Percentiles rank a stretch among this genome's conserved stretches.
Conservation (phyloP, 2,888 invertebrate species). For the Oscheius sp. region DNA sequence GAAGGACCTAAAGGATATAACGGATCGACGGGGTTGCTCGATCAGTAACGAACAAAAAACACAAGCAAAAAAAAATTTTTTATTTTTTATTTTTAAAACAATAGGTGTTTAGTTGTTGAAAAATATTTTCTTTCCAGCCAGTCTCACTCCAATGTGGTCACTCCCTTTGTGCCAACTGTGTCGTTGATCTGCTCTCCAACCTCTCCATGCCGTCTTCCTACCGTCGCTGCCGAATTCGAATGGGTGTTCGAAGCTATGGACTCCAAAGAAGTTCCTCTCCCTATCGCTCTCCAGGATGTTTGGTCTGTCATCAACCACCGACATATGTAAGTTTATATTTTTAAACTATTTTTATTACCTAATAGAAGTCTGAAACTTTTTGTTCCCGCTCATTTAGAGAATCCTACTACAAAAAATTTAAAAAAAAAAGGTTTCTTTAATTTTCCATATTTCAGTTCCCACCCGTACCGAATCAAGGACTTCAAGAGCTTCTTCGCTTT, state of each 20-base stretch:
- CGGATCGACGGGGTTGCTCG: too few relatives aligned
- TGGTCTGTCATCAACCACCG: constrained; percentile 39
- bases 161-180: constrained; percentile 37
- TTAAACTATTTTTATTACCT: too few relatives aligned
- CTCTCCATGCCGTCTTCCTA: background rate
- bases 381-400: too few relatives aligned
- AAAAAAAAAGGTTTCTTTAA: too few relatives aligned
- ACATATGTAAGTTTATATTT: constrained; percentile 29
- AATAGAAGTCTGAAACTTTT: too few relatives aligned
- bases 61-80: background rate
- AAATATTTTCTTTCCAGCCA: constrained; percentile 41
- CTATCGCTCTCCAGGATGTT: constrained; percentile 44
- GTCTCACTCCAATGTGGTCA: constrained; percentile 55
- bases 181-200: constrained; percentile 1
- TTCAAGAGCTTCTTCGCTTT: constrained; percentile 6
- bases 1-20: too few relatives aligned
- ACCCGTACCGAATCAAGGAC: constrained; percentile 46
- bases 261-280: background rate
- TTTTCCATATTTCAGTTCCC: constrained; percentile 10
- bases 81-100: too few relatives aligned
- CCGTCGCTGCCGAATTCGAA: constrained; percentile 16
- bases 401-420: too few relatives aligned
- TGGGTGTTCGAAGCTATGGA: constrained; percentile 28
- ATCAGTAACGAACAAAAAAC: too few relatives aligned
- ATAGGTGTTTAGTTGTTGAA: background rate